These are phyloP conservation scores for Piscicola geometra DNA, from an alignment of 2,888 invertebrate genomes.

Conservation along the genomic window DNA sequence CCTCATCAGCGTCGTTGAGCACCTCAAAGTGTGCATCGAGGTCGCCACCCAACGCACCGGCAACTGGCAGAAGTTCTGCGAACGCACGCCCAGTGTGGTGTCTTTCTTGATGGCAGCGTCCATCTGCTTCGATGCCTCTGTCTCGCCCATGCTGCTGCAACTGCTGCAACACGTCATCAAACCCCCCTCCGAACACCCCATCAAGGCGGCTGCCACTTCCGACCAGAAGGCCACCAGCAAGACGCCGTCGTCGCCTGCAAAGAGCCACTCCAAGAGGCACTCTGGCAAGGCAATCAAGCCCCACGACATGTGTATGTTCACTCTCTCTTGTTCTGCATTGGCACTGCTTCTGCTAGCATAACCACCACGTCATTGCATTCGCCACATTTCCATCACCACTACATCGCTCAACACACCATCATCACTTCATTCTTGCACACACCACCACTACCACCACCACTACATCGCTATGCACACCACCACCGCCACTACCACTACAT, in stretches of 20 bases:
- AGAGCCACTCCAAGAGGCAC: background rate
- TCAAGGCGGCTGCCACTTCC: constrained; percentile 39
- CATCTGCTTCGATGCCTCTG: constrained; percentile 78
- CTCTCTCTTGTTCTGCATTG: too few relatives aligned
- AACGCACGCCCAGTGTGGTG: constrained; percentile 58
- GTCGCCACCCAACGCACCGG: constrained; percentile 82
- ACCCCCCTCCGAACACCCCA: constrained; percentile 59
- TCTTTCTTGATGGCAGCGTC: constrained; percentile 75
- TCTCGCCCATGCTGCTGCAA: constrained; percentile 83
- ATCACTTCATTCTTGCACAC: too few relatives aligned
- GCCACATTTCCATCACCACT: too few relatives aligned
- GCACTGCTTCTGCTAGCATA: too few relatives aligned
- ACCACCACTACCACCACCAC: too few relatives aligned
- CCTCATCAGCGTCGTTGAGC: constrained; percentile 65
- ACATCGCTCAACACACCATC: too few relatives aligned
- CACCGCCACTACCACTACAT: too few relatives aligned
- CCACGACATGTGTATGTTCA: too few relatives aligned
- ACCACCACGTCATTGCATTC: too few relatives aligned
- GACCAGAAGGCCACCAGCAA: background rate
- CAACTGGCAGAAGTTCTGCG: constrained; percentile 78
- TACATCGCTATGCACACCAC: too few relatives aligned
- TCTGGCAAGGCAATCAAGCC: too few relatives aligned
- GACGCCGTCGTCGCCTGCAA: background rate
- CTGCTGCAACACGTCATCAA: constrained; percentile 77
- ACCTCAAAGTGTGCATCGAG: constrained; percentile 86